These are phyloP conservation scores for Linnaemya tessellans DNA, from an alignment of 2,888 invertebrate genomes.

Conservation along the genomic window DNA sequence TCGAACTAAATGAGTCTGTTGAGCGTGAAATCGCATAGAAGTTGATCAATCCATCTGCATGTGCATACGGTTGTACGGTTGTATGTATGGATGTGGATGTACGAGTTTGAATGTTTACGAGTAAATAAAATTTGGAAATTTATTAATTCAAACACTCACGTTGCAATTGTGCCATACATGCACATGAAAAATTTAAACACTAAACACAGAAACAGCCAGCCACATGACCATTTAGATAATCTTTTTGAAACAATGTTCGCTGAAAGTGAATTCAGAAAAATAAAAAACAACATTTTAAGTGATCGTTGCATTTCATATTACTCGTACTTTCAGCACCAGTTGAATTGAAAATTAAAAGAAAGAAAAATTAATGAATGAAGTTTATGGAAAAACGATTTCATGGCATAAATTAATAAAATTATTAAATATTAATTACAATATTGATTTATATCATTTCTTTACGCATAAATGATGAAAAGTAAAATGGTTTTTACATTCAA, in stretches of 20 bases:
- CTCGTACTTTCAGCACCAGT: conserved; percentile 53
- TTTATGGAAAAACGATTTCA: conserved; percentile 41
- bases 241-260: conserved; percentile 34
- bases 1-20: conserved; percentile 53
- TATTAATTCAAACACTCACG: conserved; percentile 18
- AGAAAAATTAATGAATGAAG: conserved; percentile 14
- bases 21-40: conserved; percentile 60
- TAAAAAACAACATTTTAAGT: conserved; percentile 43
- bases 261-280: conserved; percentile 62
- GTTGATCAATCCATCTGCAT: conserved; percentile 41
- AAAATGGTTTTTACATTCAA: conserved; percentile 3
- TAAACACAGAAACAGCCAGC: neutral
- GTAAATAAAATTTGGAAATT: conserved; percentile 26
- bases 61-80: no score
- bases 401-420: conserved; percentile 59
- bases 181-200: conserved; percentile 29
- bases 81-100: no score
- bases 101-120: neutral
- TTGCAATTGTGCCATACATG: conserved; percentile 21
- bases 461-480: conserved; percentile 62
- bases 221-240: conserved; percentile 44
- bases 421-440: conserved; percentile 53
- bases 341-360: conserved; percentile 18
- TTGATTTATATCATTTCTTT: conserved; percentile 66
- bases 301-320: conserved; percentile 37